phyloP scores from a whole-genome alignment of 2,888 invertebrate species.

The Aplocera efformata region DNA sequence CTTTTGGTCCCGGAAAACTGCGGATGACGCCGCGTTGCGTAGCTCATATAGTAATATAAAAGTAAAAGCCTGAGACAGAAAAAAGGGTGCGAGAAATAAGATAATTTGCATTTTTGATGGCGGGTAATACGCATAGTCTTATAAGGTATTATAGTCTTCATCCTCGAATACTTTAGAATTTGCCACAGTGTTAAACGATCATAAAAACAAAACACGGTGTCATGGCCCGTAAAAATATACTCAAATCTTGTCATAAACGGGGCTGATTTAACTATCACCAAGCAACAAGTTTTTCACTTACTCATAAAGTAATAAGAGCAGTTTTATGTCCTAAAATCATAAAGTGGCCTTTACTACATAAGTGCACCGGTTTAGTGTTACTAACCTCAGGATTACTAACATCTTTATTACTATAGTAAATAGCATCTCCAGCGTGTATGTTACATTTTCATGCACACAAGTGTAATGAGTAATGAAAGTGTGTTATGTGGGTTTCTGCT shows the following conservation, averaged over 20 bases:
- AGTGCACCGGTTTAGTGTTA: conserved; percentile 37
- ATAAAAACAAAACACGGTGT: background rate
- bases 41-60: no score
- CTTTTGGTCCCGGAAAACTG: no score
- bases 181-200: background rate
- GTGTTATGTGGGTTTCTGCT: no score
- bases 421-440: background rate
- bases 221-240: conserved; percentile 1
- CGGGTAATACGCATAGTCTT: no score
- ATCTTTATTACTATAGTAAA: conserved; percentile 19
- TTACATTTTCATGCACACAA: no score
- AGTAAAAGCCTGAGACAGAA: no score
- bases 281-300: conserved; percentile 39
- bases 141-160: no score
- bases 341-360: conserved; percentile 38
- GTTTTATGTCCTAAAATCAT: conserved; percentile 38
- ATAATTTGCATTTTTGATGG: no score
- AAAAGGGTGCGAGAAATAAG: no score
- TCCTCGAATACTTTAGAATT: no score
- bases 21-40: no score
- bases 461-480: no score
- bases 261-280: conserved; percentile 13
- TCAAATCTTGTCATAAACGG: conserved; percentile 5
- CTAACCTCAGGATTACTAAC: conserved; percentile 24
- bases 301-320: conserved; percentile 30